These are phyloP conservation scores for Stichodactyla mertensii DNA, from an alignment of 64 coral and sea anemone species.

Conservation along the genomic window DNA sequence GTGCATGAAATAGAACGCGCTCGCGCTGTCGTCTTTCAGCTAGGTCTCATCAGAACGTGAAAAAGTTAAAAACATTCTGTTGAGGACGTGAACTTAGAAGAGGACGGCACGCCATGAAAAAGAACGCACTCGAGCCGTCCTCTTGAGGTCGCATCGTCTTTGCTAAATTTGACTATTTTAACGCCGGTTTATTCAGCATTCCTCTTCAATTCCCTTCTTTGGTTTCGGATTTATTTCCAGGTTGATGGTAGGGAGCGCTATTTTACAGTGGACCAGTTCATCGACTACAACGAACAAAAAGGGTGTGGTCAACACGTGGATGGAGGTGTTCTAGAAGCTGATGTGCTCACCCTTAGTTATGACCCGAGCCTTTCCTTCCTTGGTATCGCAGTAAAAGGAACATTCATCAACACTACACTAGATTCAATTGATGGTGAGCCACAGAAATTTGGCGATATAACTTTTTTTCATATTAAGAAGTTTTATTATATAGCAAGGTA, in stretches of 20 bases:
- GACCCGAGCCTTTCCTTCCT: conserved; percentile 28
- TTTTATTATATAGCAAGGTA: too few species aligned
- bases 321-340: conserved; percentile 28
- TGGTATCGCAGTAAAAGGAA: conserved; percentile 37
- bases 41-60: too few species aligned
- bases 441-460: not conserved
- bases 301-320: conserved; percentile 26
- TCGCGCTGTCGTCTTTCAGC: not conserved
- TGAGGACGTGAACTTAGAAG: too few species aligned
- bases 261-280: conserved; percentile 61
- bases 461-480: not conserved
- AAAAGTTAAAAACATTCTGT: too few species aligned
- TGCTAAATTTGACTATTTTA: not conserved
- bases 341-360: conserved; percentile 31
- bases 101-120: too few species aligned
- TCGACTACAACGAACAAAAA: conserved; percentile 42
- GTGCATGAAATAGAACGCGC: too few species aligned
- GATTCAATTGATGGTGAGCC: not conserved
- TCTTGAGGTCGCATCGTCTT: not conserved
- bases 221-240: not conserved
- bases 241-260: conserved; percentile 45
- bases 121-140: not conserved
- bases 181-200: not conserved
- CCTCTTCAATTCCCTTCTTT: not conserved
- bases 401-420: conserved; percentile 16